Evolutionary conservation across 2,113 vertebrate species (phyloP).

Genomic region (Sminthopsis crassicaudata): DNA sequence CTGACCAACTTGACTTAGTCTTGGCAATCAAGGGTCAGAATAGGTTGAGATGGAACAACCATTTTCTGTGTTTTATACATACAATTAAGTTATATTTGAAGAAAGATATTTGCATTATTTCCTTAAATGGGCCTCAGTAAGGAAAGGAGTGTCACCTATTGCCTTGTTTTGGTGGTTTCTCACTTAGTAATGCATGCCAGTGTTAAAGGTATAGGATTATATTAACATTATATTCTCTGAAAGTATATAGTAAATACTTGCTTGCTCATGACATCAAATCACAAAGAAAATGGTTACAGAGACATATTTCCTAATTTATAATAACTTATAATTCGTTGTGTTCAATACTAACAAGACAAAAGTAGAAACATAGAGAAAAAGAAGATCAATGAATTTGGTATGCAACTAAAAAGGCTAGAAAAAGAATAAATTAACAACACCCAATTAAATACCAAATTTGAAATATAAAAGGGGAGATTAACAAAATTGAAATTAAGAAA

Average conservation of each 20-base stretch:
- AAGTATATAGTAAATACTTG: background rate
- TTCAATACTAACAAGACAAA: background rate
- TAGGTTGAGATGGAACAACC: background rate
- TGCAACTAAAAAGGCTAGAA: too few relatives aligned
- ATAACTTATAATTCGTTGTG: background rate
- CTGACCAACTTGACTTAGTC: constrained; percentile 1
- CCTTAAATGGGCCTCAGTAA: background rate
- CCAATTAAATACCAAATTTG: too few relatives aligned
- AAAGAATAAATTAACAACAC: too few relatives aligned
- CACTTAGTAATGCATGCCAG: background rate
- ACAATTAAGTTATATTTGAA: background rate
- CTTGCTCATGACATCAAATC: background rate
- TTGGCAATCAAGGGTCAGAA: background rate
- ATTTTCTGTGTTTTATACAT: background rate
- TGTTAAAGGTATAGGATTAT: background rate
- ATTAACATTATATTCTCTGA: constrained; percentile 18
- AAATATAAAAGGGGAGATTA: too few relatives aligned
- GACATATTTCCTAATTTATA: background rate
- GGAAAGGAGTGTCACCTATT: background rate
- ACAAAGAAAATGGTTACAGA: background rate
- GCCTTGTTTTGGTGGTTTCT: background rate
- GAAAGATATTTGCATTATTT: background rate
- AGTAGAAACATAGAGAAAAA: too few relatives aligned
- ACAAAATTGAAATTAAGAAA: too few relatives aligned
- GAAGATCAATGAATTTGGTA: too few relatives aligned